Percentiles rank a stretch among this genome's conserved stretches.
phyloP scores from a whole-genome alignment of 2,888 invertebrate species.

The Platycnemis pennipes region DNA sequence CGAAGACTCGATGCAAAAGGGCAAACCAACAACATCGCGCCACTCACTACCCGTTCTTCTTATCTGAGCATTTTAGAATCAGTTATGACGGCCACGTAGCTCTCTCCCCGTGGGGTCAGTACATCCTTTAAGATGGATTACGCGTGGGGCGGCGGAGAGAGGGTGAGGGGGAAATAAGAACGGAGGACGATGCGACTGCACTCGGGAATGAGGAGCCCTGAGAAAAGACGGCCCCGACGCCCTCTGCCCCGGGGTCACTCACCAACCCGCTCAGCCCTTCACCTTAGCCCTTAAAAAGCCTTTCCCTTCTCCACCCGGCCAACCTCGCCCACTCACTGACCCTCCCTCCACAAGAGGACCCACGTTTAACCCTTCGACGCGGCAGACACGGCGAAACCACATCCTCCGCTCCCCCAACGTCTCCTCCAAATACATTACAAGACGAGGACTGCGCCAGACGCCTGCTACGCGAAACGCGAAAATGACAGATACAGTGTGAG shows the following conservation, averaged over 20 bases:
- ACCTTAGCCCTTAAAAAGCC: no score
- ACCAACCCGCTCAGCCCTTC: no score
- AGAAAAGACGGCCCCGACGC: background rate
- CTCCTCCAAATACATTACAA: no score
- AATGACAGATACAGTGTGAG: no score
- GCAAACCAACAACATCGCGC: background rate
- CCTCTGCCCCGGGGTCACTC: background rate
- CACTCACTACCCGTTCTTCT: background rate
- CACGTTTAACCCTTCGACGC: background rate
- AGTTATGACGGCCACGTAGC: background rate
- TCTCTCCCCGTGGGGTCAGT: background rate
- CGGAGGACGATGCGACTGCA: background rate
- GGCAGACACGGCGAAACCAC: background rate
- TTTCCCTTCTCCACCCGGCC: no score
- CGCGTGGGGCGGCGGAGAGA: background rate
- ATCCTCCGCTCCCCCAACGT: background rate
- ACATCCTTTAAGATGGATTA: slow-evolving; percentile 11
- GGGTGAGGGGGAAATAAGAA: background rate
- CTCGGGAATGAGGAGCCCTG: background rate
- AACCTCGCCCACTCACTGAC: background rate
- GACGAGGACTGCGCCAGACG: no score
- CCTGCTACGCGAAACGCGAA: no score
- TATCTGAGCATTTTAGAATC: background rate
- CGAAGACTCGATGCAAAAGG: no score
- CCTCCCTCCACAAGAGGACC: background rate